Percentiles rank a stretch among this genome's conserved stretches.
Evolutionary conservation across 2,888 invertebrate species (phyloP).

Genomic region (Erebia palarica): DNA sequence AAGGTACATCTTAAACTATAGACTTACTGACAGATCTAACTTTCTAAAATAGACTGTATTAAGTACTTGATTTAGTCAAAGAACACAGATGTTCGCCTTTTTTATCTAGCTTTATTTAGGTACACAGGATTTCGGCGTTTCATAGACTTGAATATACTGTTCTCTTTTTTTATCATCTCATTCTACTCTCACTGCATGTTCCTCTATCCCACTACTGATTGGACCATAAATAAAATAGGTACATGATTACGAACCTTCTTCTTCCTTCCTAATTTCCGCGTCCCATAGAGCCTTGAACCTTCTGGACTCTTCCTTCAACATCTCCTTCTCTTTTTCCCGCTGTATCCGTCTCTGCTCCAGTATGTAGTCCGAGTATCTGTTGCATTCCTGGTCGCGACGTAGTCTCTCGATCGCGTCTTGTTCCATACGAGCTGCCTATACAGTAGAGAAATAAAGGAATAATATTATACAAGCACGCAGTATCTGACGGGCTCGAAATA

Average conservation of each 20-base stretch:
- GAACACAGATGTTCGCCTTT: too few relatives aligned
- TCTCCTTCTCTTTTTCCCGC: slow-evolving; percentile 58
- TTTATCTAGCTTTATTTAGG: too few relatives aligned
- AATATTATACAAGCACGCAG: neutral
- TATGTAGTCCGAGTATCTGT: slow-evolving; percentile 54
- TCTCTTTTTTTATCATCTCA: too few relatives aligned
- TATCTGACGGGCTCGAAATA: too few relatives aligned
- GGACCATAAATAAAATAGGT: neutral
- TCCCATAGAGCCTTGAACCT: slow-evolving; percentile 59
- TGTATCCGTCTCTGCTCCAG: slow-evolving; percentile 51
- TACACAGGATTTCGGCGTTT: too few relatives aligned
- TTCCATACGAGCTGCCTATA: slow-evolving; percentile 79
- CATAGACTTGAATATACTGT: too few relatives aligned
- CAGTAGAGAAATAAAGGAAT: neutral
- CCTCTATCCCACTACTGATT: neutral
- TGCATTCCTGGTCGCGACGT: slow-evolving; percentile 63
- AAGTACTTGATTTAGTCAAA: too few relatives aligned
- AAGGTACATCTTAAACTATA: too few relatives aligned
- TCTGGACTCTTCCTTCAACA: slow-evolving; percentile 58
- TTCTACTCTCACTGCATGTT: too few relatives aligned
- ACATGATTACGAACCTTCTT: slow-evolving; percentile 54
- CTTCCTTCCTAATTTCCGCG: slow-evolving; percentile 58
- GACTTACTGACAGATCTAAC: neutral
- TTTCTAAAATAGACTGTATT: neutral
- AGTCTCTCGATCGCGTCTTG: slow-evolving; percentile 70